phyloP scores from a whole-genome alignment of 2,888 invertebrate genomes.

The Aleiodes testaceus region DNA sequence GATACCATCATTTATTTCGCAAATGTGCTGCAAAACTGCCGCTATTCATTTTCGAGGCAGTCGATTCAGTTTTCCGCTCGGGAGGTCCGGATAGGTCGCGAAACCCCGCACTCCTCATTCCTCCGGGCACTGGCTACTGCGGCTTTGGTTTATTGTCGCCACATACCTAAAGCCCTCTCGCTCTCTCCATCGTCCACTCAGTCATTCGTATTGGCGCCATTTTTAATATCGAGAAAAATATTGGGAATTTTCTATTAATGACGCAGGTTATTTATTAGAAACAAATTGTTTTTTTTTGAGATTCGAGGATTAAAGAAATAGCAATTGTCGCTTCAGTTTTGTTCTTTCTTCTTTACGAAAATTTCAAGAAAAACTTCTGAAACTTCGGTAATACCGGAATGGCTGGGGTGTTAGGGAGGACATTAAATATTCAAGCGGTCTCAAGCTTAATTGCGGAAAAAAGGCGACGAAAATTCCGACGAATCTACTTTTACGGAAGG shows the following conservation, averaged over 20 bases:
- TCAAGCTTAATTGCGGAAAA: conserved; percentile 56
- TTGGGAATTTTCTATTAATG: too few relatives aligned
- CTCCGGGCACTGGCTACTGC: conserved; percentile 45
- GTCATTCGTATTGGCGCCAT: conserved; percentile 58
- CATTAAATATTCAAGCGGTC: conserved; percentile 60
- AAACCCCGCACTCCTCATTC: conserved; percentile 25
- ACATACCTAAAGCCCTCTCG: conserved; percentile 7
- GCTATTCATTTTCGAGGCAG: conserved; percentile 73
- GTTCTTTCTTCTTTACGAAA: not conserved
- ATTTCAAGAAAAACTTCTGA: conserved; percentile 23
- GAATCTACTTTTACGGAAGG: conserved; percentile 16
- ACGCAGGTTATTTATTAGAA: too few relatives aligned
- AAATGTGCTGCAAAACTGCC: conserved; percentile 73
- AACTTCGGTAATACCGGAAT: not conserved
- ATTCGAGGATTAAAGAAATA: too few relatives aligned
- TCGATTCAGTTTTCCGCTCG: conserved; percentile 71
- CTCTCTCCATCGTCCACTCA: not conserved
- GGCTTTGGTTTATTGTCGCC: conserved; percentile 55
- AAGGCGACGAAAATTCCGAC: conserved; percentile 48
- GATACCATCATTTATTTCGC: conserved; percentile 73
- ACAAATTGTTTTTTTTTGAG: too few relatives aligned
- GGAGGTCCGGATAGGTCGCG: conserved; percentile 54
- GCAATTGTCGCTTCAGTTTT: not conserved
- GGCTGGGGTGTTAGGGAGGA: conserved; percentile 45
- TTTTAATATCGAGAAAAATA: too few relatives aligned